These are phyloP conservation scores for Trinorchestia longiramus DNA, from an alignment of 1,140 invertebrate species.

Conservation along the genomic window DNA sequence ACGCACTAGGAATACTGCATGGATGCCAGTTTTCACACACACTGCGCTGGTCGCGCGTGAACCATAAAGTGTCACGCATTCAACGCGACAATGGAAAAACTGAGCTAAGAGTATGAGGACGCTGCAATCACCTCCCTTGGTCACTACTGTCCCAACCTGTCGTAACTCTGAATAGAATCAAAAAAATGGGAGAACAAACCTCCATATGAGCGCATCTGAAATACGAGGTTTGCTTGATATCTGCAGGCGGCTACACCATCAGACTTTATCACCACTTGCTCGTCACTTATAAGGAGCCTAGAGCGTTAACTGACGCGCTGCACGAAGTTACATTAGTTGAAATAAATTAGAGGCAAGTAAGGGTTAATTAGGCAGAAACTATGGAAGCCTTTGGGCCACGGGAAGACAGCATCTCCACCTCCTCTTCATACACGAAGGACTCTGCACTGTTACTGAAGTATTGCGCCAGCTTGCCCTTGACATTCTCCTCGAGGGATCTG, in stretches of 20 bases:
- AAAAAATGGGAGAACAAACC: too few species aligned
- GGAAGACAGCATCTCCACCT: slow-evolving; percentile 12
- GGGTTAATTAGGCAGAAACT: neutral
- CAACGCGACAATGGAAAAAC: too few species aligned
- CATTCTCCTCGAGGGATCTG: neutral
- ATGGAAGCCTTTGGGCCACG: neutral
- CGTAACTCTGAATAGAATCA: too few species aligned
- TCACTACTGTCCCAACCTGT: too few species aligned
- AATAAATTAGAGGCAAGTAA: neutral
- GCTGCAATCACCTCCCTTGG: too few species aligned
- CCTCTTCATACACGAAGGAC: slow-evolving; percentile 20
- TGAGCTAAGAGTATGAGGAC: too few species aligned
- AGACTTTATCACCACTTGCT: neutral
- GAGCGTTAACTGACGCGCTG: neutral
- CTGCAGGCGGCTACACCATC: neutral
- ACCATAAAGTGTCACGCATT: too few species aligned
- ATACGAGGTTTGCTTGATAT: neutral
- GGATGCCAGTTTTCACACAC: too few species aligned
- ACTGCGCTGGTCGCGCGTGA: too few species aligned
- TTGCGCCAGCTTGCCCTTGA: neutral
- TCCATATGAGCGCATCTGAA: too few species aligned
- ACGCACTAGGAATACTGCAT: too few species aligned
- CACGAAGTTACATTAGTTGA: neutral
- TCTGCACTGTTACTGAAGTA: neutral
- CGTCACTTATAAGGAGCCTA: neutral